These are phyloP conservation scores for Calonectris borealis DNA, from an alignment of 2,113 vertebrate genomes.

Conservation along the genomic window DNA sequence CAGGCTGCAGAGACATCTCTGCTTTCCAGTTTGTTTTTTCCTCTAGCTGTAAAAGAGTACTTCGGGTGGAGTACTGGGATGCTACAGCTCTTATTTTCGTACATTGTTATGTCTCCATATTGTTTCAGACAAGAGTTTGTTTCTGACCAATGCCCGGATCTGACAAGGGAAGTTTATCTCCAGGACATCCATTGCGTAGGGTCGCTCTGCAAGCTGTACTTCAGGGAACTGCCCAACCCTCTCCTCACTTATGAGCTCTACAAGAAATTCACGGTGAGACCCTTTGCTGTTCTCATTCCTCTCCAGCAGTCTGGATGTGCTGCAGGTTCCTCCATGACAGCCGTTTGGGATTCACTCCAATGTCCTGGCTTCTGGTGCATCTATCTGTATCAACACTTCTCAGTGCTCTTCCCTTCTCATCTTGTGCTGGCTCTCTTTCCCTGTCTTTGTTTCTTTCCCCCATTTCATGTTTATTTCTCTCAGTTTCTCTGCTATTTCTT, in stretches of 20 bases:
- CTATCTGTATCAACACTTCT: neutral
- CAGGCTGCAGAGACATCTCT: neutral
- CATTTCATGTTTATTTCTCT: neutral
- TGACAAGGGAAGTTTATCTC: conserved; percentile 96
- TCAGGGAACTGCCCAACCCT: conserved; percentile 95
- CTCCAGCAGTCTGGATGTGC: neutral
- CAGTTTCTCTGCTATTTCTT: conserved; percentile 1
- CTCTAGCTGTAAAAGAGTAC: neutral
- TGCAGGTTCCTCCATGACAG: neutral
- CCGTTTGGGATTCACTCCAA: neutral
- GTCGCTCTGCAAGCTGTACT: conserved; percentile 98
- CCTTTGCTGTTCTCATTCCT: neutral
- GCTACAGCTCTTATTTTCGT: neutral
- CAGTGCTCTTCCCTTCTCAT: neutral
- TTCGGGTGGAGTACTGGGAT: neutral
- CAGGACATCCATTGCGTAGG: conserved; percentile 99
- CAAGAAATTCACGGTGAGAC: conserved; percentile 95
- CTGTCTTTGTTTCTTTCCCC: neutral
- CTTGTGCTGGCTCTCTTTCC: neutral
- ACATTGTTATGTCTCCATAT: conserved; percentile 47
- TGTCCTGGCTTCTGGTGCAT: neutral
- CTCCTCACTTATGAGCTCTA: conserved; percentile 98
- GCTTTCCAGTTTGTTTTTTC: neutral
- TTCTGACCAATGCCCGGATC: conserved; percentile 92
- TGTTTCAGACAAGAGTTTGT: conserved; percentile 94